A percentile compares a stretch with the other conserved stretches of the same genome.
phyloP scores from a whole-genome alignment of 2,888 invertebrate species.

The Chrysomela aeneicollis region DNA sequence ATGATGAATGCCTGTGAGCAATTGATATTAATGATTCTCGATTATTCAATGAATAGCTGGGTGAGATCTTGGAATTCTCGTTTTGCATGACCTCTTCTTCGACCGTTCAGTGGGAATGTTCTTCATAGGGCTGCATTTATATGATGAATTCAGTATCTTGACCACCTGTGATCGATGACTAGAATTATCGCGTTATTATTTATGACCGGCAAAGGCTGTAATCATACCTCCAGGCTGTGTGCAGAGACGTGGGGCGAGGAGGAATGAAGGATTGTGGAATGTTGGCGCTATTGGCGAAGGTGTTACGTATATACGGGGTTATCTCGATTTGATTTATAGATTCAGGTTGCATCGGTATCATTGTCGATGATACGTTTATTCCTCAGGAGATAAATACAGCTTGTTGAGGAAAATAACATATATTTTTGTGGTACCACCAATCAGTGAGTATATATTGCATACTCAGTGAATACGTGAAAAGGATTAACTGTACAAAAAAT shows the following conservation, averaged over 20 bases:
- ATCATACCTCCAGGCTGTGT: constrained; percentile 14
- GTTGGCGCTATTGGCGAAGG: constrained; percentile 9
- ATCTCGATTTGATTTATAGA: constrained; percentile 2
- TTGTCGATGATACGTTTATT: neutral
- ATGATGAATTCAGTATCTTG: constrained; percentile 1
- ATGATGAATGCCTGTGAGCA: too few relatives aligned
- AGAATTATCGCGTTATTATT: constrained; percentile 25
- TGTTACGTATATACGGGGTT: neutral
- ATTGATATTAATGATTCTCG: too few relatives aligned
- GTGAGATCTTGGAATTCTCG: too few relatives aligned
- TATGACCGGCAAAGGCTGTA: constrained; percentile 16
- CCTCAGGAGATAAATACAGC: neutral
- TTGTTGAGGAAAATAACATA: too few relatives aligned
- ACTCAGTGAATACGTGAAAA: too few relatives aligned
- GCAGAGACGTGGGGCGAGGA: neutral
- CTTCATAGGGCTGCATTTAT: neutral
- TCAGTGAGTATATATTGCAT: too few relatives aligned
- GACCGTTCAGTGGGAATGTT: neutral
- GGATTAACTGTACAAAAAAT: too few relatives aligned
- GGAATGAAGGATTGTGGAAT: neutral
- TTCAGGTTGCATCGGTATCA: constrained; percentile 1
- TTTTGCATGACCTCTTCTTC: too few relatives aligned
- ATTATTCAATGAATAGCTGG: too few relatives aligned
- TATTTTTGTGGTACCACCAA: too few relatives aligned
- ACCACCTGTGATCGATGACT: constrained; percentile 27